Evolutionary conservation across 2,113 vertebrate genomes (phyloP).

Genomic region (Phocoena phocoena): DNA sequence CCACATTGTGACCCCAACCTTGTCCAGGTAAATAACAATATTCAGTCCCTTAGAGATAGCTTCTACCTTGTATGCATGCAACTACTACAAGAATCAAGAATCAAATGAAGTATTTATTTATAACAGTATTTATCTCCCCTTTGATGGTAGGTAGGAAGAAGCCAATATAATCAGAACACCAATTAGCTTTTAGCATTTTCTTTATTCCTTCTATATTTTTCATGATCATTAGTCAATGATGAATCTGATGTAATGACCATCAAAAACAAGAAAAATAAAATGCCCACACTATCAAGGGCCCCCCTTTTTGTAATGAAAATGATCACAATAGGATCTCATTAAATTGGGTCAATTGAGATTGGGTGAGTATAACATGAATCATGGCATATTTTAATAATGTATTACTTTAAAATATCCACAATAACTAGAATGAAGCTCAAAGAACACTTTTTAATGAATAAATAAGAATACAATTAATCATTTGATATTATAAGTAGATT

Average conservation of each 20-base stretch:
- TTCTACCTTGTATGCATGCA: neutral
- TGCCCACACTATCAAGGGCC: neutral
- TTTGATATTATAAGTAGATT: conserved; percentile 42
- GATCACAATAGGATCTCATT: conserved; percentile 15
- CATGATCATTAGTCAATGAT: conserved; percentile 4
- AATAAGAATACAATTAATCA: conserved; percentile 42
- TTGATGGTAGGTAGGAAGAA: neutral
- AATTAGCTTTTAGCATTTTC: neutral
- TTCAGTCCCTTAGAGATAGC: neutral
- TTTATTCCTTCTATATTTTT: conserved; percentile 23
- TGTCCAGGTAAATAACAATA: neutral
- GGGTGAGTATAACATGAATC: neutral
- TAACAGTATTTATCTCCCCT: neutral
- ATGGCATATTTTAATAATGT: neutral
- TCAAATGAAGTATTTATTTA: conserved; percentile 14
- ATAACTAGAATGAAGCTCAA: conserved; percentile 26
- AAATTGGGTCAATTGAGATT: conserved; percentile 39
- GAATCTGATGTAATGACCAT: conserved; percentile 37
- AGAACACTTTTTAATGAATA: conserved; percentile 42
- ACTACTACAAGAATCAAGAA: neutral
- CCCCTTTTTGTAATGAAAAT: conserved; percentile 3
- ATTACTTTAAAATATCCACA: conserved; percentile 18
- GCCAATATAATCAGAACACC: neutral
- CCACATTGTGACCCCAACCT: neutral
- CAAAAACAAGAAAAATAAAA: conserved; percentile 25